Conservation (phyloP, 2,113 vertebrate species). For the Microcebus jonahi region DNA sequence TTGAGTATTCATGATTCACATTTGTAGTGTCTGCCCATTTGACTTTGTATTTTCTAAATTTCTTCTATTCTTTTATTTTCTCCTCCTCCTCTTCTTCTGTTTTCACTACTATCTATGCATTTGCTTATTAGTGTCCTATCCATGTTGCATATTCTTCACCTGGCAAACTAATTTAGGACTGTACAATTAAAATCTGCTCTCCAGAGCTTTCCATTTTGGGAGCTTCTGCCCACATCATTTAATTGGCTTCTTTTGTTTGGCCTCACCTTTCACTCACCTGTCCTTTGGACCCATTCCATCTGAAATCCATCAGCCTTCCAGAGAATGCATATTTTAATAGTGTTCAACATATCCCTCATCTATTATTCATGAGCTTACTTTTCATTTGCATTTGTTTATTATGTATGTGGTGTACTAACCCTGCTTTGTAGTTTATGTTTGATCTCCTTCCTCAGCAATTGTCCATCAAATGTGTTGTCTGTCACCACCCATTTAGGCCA, state of each 20-base stretch:
- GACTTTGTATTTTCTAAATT: neutral
- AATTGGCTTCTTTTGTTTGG: neutral
- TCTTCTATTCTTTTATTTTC: neutral
- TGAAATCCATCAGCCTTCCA: conserved; percentile 19
- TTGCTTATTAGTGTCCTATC: neutral
- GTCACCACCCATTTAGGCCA: conserved; percentile 5
- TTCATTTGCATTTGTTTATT: conserved; percentile 58
- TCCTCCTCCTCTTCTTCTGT: neutral
- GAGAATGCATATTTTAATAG: conserved; percentile 43
- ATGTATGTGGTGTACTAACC: neutral
- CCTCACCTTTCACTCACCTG: conserved; percentile 26
- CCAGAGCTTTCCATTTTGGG: neutral
- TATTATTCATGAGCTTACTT: conserved; percentile 64
- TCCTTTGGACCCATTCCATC: conserved; percentile 42
- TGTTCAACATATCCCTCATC: conserved; percentile 22
- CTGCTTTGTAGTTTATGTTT: conserved; percentile 49
- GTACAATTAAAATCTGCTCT: neutral
- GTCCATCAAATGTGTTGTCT: conserved; percentile 29
- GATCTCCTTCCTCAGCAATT: conserved; percentile 39
- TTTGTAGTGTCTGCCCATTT: neutral
- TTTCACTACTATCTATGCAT: neutral
- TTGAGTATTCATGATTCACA: neutral
- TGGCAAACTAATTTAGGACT: neutral
- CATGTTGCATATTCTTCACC: neutral
- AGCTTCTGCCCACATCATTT: neutral